A percentile compares a stretch with the other conserved stretches of the same genome.
These are phyloP conservation scores for Imbricaverruca yamaguchii DNA, from an alignment of 2,888 invertebrate genomes.

Conservation along the genomic window DNA sequence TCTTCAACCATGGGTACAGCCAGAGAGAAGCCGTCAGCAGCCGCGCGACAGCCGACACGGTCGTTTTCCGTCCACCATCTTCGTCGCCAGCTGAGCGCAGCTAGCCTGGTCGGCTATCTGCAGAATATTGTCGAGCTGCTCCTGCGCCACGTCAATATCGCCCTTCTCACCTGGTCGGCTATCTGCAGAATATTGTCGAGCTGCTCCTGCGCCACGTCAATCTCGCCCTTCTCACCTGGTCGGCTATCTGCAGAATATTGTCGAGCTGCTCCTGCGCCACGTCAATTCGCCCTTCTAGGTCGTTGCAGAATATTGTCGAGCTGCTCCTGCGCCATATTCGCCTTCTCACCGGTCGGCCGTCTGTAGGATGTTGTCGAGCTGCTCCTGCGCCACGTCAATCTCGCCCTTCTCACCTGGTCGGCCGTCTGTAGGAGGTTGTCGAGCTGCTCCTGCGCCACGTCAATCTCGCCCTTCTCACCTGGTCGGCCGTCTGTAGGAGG, in stretches of 20 bases:
- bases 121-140: neutral
- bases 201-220: too few species aligned
- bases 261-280: conserved; percentile 65
- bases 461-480: conserved; percentile 67
- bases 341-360: too few species aligned
- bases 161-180: too few species aligned
- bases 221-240: conserved; percentile 48
- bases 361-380: too few species aligned
- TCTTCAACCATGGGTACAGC: too few species aligned
- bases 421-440: conserved; percentile 65
- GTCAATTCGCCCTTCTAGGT: conserved; percentile 63
- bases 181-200: too few species aligned
- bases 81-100: neutral
- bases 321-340: neutral
- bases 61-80: too few species aligned
- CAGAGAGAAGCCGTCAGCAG: too few species aligned
- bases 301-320: neutral
- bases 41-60: too few species aligned
- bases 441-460: conserved; percentile 66
- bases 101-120: neutral
- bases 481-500: conserved; percentile 64
- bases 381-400: too few species aligned
- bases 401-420: conserved; percentile 50
- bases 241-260: conserved; percentile 65
- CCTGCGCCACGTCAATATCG: neutral